phyloP scores from a whole-genome alignment of 2,888 invertebrate species.

The Corbicula japonica region DNA sequence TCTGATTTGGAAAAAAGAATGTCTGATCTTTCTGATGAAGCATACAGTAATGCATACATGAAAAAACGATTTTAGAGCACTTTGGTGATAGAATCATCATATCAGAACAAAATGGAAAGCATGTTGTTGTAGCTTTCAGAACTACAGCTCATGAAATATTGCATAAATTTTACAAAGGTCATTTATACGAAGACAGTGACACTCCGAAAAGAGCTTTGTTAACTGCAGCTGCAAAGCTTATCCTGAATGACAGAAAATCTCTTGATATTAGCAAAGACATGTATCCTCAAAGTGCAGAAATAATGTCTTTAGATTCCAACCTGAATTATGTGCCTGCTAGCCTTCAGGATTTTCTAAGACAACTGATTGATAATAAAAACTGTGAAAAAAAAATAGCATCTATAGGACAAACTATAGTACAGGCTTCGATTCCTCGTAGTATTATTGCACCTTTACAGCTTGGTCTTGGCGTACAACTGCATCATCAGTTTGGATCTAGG shows the following conservation, averaged over 20 bases:
- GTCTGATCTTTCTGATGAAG: background rate
- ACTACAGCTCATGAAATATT: background rate
- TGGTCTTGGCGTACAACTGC: conserved; percentile 64
- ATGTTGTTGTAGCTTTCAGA: conserved; percentile 64
- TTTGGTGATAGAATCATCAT: conserved; percentile 65
- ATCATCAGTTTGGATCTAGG: conserved; percentile 61
- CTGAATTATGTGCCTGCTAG: background rate
- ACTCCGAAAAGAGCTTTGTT: background rate
- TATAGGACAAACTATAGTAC: conserved; percentile 16
- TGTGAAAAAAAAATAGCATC: background rate
- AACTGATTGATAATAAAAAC: background rate
- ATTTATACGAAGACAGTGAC: background rate
- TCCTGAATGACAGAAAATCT: background rate
- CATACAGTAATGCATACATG: conserved; percentile 40
- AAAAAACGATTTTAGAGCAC: conserved; percentile 59
- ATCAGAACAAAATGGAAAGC: conserved; percentile 59
- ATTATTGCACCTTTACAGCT: conserved; percentile 43
- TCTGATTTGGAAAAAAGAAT: background rate
- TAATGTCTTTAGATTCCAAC: background rate
- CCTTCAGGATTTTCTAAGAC: background rate
- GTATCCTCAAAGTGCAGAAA: background rate
- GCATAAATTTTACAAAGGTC: background rate
- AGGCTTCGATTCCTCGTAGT: background rate
- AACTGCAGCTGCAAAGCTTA: background rate
- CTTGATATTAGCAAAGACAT: background rate